A percentile compares a stretch with the other conserved stretches of the same genome.
These are phyloP conservation scores for Heliopora coerulea DNA, from an alignment of 92 coral and sea anemone species.

Conservation along the genomic window DNA sequence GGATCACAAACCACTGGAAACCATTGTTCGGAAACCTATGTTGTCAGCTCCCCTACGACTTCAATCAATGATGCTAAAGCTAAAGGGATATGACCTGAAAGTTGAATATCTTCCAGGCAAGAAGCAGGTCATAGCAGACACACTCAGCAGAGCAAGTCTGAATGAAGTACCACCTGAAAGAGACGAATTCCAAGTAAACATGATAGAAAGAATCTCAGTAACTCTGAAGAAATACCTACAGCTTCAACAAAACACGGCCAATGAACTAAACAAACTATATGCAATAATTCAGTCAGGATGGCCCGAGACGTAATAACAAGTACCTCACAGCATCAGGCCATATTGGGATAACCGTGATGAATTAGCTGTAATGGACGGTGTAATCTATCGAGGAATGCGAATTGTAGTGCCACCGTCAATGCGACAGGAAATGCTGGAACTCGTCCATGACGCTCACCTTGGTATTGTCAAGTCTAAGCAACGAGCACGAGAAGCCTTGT, in stretches of 20 bases:
- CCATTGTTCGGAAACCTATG: conserved; percentile 22
- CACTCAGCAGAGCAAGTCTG: too few species aligned
- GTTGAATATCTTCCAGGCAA: conserved; percentile 30
- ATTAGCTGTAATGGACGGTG: neutral
- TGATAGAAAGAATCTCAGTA: too few species aligned
- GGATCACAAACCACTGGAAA: conserved; percentile 31
- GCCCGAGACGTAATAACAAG: conserved; percentile 40
- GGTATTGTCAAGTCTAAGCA: conserved; percentile 67
- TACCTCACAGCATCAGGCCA: conserved; percentile 9
- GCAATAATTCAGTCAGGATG: conserved; percentile 54
- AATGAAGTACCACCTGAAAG: too few species aligned
- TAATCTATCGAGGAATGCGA: neutral
- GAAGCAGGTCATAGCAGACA: conserved; percentile 22
- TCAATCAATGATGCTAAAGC: conserved; percentile 28
- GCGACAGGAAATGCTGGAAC: conserved; percentile 50
- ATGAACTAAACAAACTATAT: conserved; percentile 40
- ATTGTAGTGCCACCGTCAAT: conserved; percentile 59
- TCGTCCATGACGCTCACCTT: conserved; percentile 46
- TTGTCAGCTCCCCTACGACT: conserved; percentile 29
- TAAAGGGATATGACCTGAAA: conserved; percentile 25
- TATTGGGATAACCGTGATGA: neutral
- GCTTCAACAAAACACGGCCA: too few species aligned
- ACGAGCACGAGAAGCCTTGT: conserved; percentile 55
- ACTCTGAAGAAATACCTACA: too few species aligned
- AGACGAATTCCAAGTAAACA: conserved; percentile 41